Evolutionary conservation across 2,797 vertebrate genomes (phyloP).

Genomic region (Lutra lutra): DNA sequence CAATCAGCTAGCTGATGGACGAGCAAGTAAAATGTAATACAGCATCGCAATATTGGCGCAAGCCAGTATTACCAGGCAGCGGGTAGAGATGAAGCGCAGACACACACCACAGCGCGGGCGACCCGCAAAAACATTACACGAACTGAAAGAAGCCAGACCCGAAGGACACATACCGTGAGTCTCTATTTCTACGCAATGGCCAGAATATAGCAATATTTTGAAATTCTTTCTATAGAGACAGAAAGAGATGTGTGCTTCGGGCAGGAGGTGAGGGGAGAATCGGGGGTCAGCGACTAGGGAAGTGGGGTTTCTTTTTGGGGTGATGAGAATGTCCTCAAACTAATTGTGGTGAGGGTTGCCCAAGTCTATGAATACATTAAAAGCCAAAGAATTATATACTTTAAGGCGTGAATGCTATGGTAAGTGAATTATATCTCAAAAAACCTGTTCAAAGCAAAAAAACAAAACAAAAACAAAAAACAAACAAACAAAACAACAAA

Average conservation of each 20-base stretch:
- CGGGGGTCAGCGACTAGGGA: no score
- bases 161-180: not conserved
- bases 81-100: fast-evolving
- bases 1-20: not conserved
- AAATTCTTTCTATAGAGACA: not conserved
- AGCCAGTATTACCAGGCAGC: not conserved
- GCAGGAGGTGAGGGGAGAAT: not conserved
- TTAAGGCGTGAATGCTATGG: not conserved
- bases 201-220: not conserved
- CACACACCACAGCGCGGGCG: fast-evolving
- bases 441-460: not conserved
- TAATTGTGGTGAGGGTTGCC: not conserved
- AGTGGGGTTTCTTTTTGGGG: not conserved
- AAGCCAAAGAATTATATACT: not conserved
- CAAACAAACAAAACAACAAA: no score
- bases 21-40: not conserved
- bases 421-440: not conserved
- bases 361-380: not conserved
- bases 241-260: not conserved
- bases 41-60: fast-evolving
- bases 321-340: constrained; percentile 1
- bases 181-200: not conserved
- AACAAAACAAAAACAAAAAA: not conserved
- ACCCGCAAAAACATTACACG: not conserved
- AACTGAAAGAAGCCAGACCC: not conserved